Conservation (phyloP, 1,140 invertebrate genomes). For the Daktulosphaira vitifoliae region DNA sequence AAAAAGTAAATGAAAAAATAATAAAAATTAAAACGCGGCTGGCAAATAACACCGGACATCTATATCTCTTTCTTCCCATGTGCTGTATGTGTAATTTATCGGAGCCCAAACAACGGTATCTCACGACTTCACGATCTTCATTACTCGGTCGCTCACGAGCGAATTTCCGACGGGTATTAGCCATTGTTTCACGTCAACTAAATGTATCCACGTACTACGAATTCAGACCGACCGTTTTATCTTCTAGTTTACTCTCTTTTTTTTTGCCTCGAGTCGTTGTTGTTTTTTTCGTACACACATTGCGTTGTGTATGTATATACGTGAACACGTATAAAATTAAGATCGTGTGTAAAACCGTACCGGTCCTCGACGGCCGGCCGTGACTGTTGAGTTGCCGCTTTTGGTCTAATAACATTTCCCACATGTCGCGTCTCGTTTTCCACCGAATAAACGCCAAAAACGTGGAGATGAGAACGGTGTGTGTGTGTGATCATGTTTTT, state of each 20-base stretch:
- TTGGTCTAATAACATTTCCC: conserved; percentile 8
- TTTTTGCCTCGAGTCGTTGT: not conserved
- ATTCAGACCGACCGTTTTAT: conserved; percentile 14
- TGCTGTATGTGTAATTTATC: conserved; percentile 27
- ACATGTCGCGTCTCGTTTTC: not conserved
- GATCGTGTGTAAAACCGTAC: conserved; percentile 6
- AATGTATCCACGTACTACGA: conserved; percentile 16
- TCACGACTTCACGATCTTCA: conserved; percentile 31
- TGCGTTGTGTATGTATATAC: no score
- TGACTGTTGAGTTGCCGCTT: not conserved
- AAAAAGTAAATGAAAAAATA: not conserved
- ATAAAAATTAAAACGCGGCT: not conserved
- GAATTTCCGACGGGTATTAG: conserved; percentile 29
- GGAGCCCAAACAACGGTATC: conserved; percentile 28
- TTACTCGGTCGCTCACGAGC: conserved; percentile 29
- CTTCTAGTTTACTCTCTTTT: not conserved
- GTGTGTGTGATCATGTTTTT: no score
- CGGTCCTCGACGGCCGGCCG: not conserved
- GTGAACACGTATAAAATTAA: not conserved
- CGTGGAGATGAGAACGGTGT: not conserved
- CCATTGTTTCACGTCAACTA: conserved; percentile 28
- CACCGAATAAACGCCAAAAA: not conserved
- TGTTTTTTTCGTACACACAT: conserved; percentile 12
- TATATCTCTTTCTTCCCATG: conserved; percentile 15
- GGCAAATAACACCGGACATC: conserved; percentile 30